These are phyloP conservation scores for Latrodectus elegans DNA, from an alignment of 2,888 invertebrate species.

Conservation along the genomic window DNA sequence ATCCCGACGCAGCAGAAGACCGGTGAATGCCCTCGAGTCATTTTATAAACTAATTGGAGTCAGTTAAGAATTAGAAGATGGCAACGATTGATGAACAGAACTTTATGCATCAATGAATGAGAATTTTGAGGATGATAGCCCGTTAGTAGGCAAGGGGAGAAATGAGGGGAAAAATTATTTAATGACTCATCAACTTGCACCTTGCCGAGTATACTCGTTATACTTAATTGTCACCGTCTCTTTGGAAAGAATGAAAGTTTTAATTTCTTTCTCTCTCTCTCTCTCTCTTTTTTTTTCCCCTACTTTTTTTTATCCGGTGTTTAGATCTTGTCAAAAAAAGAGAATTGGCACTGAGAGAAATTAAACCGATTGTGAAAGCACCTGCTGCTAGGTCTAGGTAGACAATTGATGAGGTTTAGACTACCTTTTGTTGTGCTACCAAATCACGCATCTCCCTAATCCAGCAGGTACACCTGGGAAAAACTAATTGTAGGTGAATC, in stretches of 20 bases:
- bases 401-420: neutral
- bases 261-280: neutral
- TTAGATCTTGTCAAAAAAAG: slow-evolving; percentile 3
- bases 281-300: neutral
- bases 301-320: slow-evolving; percentile 10
- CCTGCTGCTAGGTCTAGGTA: slow-evolving; percentile 3
- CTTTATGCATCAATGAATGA: slow-evolving; percentile 32
- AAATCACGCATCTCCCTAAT: neutral
- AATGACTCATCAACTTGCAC: slow-evolving; percentile 32
- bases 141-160: slow-evolving; percentile 23
- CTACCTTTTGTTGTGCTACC: neutral
- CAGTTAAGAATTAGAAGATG: slow-evolving; percentile 15
- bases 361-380: slow-evolving; percentile 13
- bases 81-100: slow-evolving; percentile 18
- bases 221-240: slow-evolving; percentile 38
- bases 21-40: slow-evolving; percentile 25
- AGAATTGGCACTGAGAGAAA: neutral
- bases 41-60: slow-evolving; percentile 20
- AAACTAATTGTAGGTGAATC: too few relatives aligned
- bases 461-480: too few relatives aligned
- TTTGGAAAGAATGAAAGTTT: slow-evolving; percentile 3
- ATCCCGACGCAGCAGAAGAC: neutral
- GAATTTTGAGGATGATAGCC: slow-evolving; percentile 7
- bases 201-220: slow-evolving; percentile 18
- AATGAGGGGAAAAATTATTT: neutral